A percentile compares a stretch with the other conserved stretches of the same genome.
These are phyloP conservation scores for Oncorhynchus clarkii DNA, from an alignment of 2,113 vertebrate genomes.

Conservation along the genomic window DNA sequence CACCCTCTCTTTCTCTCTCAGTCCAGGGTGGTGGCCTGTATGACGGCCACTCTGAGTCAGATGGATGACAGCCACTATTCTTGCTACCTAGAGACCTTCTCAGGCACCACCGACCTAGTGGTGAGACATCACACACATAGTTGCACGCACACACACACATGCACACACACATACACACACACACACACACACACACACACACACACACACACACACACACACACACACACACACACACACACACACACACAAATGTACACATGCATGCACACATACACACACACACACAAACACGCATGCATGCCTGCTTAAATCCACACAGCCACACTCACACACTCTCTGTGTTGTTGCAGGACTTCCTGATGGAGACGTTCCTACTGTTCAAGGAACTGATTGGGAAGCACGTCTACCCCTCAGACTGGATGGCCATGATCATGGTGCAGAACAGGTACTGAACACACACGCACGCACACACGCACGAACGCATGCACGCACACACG, in stretches of 20 bases:
- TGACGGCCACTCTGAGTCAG: constrained; percentile 95
- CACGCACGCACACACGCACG: constrained; percentile 4
- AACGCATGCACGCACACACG: background rate
- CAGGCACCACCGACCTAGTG: constrained; percentile 84
- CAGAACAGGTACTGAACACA: constrained; percentile 87
- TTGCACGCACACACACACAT: constrained; percentile 16
- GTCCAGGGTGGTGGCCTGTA: constrained; percentile 95
- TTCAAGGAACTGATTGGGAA: constrained; percentile 96
- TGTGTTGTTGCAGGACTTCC: constrained; percentile 81
- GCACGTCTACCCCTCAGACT: constrained; percentile 92
- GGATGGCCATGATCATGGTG: constrained; percentile 99
- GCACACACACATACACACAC: background rate
- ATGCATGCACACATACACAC: background rate
- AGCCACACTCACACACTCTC: background rate
- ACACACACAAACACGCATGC: background rate
- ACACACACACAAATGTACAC: background rate
- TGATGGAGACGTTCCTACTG: constrained; percentile 97
- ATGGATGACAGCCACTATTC: constrained; percentile 92
- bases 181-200: background rate
- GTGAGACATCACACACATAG: constrained; percentile 71
- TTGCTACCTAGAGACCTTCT: constrained; percentile 90
- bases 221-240: background rate
- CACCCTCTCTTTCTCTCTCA: constrained; percentile 45
- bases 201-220: constrained; percentile 1
- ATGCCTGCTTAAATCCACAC: too few relatives aligned